Evolutionary conservation across 2,888 invertebrate species (phyloP), one percentile per base, ranked within the genome.

Genomic region (Gryllus longicercus): DNA sequence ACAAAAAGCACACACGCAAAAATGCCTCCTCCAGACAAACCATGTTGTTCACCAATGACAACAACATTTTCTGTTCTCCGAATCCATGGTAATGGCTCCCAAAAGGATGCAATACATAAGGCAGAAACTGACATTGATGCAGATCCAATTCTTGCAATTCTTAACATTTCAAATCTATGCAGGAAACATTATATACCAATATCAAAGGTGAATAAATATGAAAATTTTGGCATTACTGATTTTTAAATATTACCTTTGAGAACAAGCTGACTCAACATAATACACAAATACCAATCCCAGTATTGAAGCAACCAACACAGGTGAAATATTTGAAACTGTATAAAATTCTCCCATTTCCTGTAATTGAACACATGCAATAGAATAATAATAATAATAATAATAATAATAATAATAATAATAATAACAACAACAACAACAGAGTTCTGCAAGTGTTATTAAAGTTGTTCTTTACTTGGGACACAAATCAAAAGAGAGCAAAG

Each of bases 221-320:
- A 11, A 4, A 5, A 63, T 18, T 16, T n/a, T 5, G 63, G 14
- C 63, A 18, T 16, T 16, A n/a, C n/a, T 8, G 38, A 38, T 38
- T 8, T 38, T 38, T n/a, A 74, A 51, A 86, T 76, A 78, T 79
- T 87, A 84, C 82, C 86, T 86, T 79, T 85, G 86, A 11, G 83
- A 79, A 81, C 87, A 86, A 2, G 87, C 85, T 8, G 85, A 84
- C 82, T 89, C 89, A 3, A 88, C 86, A 84, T 89, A 89, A 84
- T 87, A 89, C 85, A 88, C 88, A n/a, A 88, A 83, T 21, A 89
- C 85, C 81, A 88, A 86, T 11, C 88, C 86, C 81, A 87, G 86
- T 14, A 87, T 79, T 50, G 87, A 84, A 16, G 83, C 82, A 11
- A 79, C 50, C 10, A 79, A 25, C 51, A 82, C n/a, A 80, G 81